These are phyloP conservation scores for Cyrtodaria siliqua DNA, from an alignment of 2,888 invertebrate species.

Conservation along the genomic window DNA sequence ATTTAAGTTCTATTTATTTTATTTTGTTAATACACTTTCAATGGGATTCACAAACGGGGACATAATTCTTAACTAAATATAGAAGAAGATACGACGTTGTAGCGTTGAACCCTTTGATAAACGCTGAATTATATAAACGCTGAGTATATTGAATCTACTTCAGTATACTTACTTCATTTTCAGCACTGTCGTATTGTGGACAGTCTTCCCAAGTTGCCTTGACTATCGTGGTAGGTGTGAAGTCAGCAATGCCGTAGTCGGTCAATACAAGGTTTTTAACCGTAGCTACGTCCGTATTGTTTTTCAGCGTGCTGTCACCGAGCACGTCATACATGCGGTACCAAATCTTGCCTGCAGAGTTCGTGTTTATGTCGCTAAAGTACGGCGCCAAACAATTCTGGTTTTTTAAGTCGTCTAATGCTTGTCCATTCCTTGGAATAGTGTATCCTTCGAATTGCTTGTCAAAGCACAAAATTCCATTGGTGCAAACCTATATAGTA, in stretches of 20 bases:
- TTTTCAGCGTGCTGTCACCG: background rate
- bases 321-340: constrained; percentile 22
- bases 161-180: constrained; percentile 19
- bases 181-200: constrained; percentile 2
- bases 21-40: no score
- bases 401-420: background rate
- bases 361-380: constrained; percentile 26
- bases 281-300: background rate
- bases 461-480: constrained; percentile 43
- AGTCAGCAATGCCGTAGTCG: background rate
- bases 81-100: no score
- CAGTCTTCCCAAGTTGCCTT: constrained; percentile 35
- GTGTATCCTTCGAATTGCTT: constrained; percentile 15
- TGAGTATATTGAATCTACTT: no score
- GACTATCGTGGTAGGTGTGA: constrained; percentile 22
- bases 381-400: constrained; percentile 33
- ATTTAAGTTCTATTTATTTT: no score
- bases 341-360: background rate
- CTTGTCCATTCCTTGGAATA: constrained; percentile 6
- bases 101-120: no score
- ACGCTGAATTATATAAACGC: no score
- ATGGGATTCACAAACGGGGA: no score
- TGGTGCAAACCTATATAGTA: constrained; percentile 53
- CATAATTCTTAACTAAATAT: no score
- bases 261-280: constrained; percentile 10